Conservation (phyloP, 64 coral and sea anemone species). For the Dendronephthya gigantea region DNA sequence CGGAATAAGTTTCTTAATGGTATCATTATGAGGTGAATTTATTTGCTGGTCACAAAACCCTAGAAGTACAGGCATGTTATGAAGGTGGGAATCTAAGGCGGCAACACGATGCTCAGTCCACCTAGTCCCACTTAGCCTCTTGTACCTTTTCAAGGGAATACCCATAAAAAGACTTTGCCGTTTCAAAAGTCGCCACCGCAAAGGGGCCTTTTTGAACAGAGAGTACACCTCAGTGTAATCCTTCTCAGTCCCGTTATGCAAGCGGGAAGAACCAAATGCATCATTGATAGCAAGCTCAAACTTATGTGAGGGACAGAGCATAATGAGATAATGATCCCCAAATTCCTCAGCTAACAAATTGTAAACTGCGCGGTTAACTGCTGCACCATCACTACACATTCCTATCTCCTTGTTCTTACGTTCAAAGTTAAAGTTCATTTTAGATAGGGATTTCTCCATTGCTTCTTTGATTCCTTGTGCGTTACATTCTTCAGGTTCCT, state of each 20-base stretch:
- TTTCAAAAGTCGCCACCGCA: neutral
- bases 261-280: neutral
- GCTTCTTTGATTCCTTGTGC: neutral
- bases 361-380: neutral
- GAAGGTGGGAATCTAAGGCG: neutral
- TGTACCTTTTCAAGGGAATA: neutral
- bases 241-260: neutral
- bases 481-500: neutral
- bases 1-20: neutral
- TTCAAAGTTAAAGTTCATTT: conserved; percentile 2
- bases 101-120: neutral
- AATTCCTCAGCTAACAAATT: neutral
- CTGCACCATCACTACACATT: neutral
- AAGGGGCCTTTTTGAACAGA: neutral
- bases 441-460: neutral
- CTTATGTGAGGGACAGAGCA: neutral
- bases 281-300: neutral
- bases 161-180: neutral
- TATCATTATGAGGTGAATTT: neutral
- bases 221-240: neutral
- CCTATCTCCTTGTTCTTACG: neutral
- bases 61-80: neutral
- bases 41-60: conserved; percentile 1
- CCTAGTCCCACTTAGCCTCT: neutral
- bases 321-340: neutral